Conservation (phyloP, 2,888 invertebrate genomes). For the Chymomyza caudatula region DNA sequence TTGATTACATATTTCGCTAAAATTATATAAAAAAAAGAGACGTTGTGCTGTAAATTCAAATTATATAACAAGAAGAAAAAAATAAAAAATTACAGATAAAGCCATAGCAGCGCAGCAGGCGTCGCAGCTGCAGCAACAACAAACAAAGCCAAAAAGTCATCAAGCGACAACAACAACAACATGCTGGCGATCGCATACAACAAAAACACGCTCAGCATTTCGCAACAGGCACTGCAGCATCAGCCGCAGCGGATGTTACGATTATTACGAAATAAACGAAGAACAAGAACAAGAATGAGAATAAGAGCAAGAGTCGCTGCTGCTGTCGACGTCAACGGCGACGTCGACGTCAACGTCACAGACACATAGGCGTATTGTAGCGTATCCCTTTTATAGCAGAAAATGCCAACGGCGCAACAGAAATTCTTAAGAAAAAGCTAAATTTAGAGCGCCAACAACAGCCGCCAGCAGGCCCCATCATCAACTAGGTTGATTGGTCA, state of each 20-base stretch:
- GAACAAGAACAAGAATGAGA: slow-evolving; percentile 52
- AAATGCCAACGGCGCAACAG: slow-evolving; percentile 53
- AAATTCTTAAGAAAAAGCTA: slow-evolving; percentile 63
- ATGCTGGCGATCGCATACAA: neutral
- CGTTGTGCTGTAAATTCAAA: slow-evolving; percentile 35
- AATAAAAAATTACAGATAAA: slow-evolving; percentile 19
- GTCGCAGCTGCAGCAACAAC: neutral
- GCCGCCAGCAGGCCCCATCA: slow-evolving; percentile 22
- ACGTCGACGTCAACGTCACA: neutral
- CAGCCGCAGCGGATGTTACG: slow-evolving; percentile 56
- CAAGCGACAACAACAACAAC: slow-evolving; percentile 6
- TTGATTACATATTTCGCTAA: neutral
- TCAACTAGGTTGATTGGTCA: slow-evolving; percentile 73
- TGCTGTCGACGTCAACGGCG: neutral
- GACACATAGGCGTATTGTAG: neutral
- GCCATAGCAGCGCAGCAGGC: slow-evolving; percentile 11
- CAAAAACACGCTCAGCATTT: slow-evolving; percentile 15
- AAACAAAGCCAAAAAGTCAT: slow-evolving; percentile 9
- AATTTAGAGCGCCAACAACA: slow-evolving; percentile 57
- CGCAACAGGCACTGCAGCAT: neutral
- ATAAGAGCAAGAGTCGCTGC: neutral
- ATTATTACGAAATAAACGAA: slow-evolving; percentile 68
- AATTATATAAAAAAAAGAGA: slow-evolving; percentile 26
- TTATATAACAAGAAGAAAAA: slow-evolving; percentile 48
- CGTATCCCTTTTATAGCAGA: slow-evolving; percentile 63